Percentiles rank a stretch among this genome's conserved stretches.
Conservation (phyloP, 37 sponge, comb jelly and placozoan species). For the Theonella swinhoei region DNA sequence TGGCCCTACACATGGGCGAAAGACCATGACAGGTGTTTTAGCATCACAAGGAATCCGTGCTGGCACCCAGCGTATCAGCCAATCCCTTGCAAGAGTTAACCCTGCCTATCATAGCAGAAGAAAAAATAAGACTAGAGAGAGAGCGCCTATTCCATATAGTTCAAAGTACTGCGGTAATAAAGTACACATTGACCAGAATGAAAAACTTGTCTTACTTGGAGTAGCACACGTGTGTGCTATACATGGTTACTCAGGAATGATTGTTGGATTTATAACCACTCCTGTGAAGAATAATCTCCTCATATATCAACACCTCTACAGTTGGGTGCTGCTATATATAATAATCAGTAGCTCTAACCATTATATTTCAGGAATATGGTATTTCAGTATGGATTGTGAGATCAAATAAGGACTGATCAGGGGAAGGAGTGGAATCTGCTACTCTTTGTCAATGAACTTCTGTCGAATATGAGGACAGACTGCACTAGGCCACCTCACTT, state of each 20-base stretch:
- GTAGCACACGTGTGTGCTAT: background rate
- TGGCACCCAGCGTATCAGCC: too few species aligned
- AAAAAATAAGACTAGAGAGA: too few species aligned
- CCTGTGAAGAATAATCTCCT: too few species aligned
- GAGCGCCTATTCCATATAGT: slow-evolving; percentile 18
- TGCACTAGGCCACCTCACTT: background rate
- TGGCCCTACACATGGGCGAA: too few species aligned
- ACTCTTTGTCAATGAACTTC: background rate
- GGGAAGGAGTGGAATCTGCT: slow-evolving; percentile 14
- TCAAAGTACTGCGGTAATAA: slow-evolving; percentile 15
- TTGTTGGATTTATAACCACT: slow-evolving; percentile 23
- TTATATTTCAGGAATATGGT: slow-evolving; percentile 1
- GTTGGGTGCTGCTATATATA: too few species aligned
- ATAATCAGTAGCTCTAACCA: too few species aligned
- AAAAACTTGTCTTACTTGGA: slow-evolving; percentile 5
- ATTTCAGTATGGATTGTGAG: slow-evolving; percentile 36
- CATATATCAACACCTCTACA: too few species aligned
- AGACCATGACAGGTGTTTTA: too few species aligned
- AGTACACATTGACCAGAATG: slow-evolving; percentile 17
- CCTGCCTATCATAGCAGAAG: too few species aligned
- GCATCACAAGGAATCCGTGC: too few species aligned
- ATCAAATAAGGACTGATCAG: slow-evolving; percentile 54
- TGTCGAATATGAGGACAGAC: background rate
- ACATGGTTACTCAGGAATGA: slow-evolving; percentile 50
- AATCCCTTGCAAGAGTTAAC: too few species aligned